These are phyloP conservation scores for Mastomys coucha DNA, from an alignment of 2,113 vertebrate genomes.

Conservation along the genomic window DNA sequence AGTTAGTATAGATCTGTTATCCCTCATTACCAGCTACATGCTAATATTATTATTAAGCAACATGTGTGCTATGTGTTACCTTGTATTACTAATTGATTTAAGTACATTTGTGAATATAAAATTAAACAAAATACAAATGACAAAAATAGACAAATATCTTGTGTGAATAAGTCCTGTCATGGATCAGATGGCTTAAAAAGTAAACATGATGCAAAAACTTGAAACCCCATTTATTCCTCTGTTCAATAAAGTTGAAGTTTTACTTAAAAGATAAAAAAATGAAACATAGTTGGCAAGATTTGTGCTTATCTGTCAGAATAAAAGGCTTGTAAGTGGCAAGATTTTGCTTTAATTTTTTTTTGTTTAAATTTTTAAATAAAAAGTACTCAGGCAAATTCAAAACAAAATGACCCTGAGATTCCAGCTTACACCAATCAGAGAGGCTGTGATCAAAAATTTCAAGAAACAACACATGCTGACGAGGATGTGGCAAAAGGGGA, in stretches of 20 bases:
- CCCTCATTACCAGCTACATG: background rate
- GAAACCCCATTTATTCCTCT: background rate
- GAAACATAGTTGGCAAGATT: background rate
- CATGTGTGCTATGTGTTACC: background rate
- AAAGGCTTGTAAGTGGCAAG: background rate
- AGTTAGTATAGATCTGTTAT: background rate
- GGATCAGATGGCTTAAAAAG: conserved; percentile 7
- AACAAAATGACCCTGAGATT: too few species aligned
- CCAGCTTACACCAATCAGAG: too few species aligned
- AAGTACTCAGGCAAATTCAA: background rate
- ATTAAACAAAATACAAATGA: conserved; percentile 31
- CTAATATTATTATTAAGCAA: background rate
- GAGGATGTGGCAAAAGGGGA: too few species aligned
- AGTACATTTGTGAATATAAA: conserved; percentile 8
- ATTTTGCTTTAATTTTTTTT: background rate
- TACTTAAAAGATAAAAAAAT: too few species aligned
- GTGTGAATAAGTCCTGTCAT: background rate
- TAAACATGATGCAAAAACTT: background rate
- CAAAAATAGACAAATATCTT: background rate
- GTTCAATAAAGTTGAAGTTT: conserved; percentile 60
- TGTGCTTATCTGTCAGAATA: background rate
- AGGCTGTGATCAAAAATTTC: too few species aligned
- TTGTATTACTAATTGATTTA: background rate
- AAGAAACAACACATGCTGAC: too few species aligned
- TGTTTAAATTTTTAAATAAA: background rate